Base-by-base conservation (phyloP, 2,113 vertebrate genomes). In the Percopsis transmontana region DNA sequence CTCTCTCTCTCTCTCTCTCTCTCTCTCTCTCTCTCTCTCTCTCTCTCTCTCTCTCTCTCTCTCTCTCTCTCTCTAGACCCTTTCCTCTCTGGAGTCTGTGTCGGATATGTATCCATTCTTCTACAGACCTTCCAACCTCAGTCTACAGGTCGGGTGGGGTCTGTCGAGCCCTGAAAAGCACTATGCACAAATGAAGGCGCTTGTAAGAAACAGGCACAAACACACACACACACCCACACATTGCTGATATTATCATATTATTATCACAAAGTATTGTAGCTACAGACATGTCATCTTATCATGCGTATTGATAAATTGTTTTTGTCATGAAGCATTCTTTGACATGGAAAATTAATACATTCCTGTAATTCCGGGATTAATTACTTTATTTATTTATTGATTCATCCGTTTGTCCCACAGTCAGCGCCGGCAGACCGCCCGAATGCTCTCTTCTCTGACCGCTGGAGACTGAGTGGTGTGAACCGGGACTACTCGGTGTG, bases 91-190 rank as follows among this genome's bases (percentile, higher is more conserved):
- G 91, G 91, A 96, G 64, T 81, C 79, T 0, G 91, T 94, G 81
- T 88, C 88, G 24, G 89, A 92, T 74, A 91, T 90, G 90, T 98
- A 95, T 83, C 95, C 93, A 0, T 97, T 96, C 90, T 97, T 96
- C 91, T 85, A 92, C 88, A 91, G 93, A 38, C 95, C 95, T 0
- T 64, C 81, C 38, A 55, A 70, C 20, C 85, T 89, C 87, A 88
- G 76, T 23, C 80, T 94, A 3, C 79, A 79, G 51, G 83, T 91
- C 9, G 89, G 91, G 5, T 94, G 93, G 94, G 87, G 87, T 13
- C 89, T 88, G 0, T 89, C 84, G 1, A 75, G 85, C 2, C 70
- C 76, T 0, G 86, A 95, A 77, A 57, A 67, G 4, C 74, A 88
- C 66, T 94, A 91, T 85, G 72, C 80, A 6, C 87, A 80, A n/a